These are phyloP conservation scores for Cirrhinus mrigala DNA, from an alignment of 2,797 vertebrate genomes.

Conservation along the genomic window DNA sequence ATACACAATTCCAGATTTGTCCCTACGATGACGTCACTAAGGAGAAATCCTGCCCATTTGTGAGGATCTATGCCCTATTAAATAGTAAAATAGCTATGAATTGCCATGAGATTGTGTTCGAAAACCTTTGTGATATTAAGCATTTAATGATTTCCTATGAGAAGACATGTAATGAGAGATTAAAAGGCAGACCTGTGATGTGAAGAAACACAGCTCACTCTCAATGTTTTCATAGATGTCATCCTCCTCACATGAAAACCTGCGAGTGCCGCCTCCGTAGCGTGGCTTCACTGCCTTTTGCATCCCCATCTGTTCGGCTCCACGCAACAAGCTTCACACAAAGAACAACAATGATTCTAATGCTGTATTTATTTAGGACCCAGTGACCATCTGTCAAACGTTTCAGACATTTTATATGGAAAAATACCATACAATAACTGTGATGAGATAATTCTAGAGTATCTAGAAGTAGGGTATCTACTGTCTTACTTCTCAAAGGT, in stretches of 20 bases:
- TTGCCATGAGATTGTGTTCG: background rate
- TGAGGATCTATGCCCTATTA: too few species aligned
- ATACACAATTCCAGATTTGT: too few species aligned
- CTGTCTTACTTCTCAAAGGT: constrained; percentile 92
- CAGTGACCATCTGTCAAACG: constrained; percentile 19
- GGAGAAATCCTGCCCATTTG: too few species aligned
- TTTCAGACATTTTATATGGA: constrained; percentile 20
- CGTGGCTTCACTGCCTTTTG: constrained; percentile 91
- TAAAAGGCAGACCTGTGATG: constrained; percentile 86
- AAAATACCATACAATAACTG: constrained; percentile 25
- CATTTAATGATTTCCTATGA: background rate
- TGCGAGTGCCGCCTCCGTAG: constrained; percentile 90
- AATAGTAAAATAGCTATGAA: background rate
- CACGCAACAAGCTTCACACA: constrained; percentile 87
- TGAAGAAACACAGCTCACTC: constrained; percentile 95
- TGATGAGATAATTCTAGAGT: background rate
- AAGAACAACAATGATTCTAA: constrained; percentile 14
- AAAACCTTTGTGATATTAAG: background rate
- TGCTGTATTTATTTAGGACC: constrained; percentile 30
- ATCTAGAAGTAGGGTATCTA: background rate
- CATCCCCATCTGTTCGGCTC: constrained; percentile 92
- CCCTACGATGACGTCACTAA: too few species aligned
- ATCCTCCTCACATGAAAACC: constrained; percentile 96
- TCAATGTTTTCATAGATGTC: constrained; percentile 98
- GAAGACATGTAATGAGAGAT: constrained; percentile 92